Evolutionary conservation across 2,888 invertebrate species (phyloP), one percentile per base, ranked within the genome.

Genomic region (Leptinotarsa tumamoca): DNA sequence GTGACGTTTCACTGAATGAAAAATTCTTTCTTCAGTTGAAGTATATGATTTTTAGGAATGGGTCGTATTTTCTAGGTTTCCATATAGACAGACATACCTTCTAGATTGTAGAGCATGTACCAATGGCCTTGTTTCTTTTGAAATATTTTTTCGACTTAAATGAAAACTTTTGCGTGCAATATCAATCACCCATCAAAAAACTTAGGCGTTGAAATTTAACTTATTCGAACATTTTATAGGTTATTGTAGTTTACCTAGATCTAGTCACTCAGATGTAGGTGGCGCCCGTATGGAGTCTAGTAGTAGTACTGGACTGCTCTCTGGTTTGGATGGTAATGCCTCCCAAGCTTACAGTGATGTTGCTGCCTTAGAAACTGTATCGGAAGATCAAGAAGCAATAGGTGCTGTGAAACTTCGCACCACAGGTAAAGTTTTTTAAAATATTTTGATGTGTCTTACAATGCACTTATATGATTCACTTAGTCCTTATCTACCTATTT

Each of bases 211-310:
- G 14, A 21, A 61, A 27, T 61, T 61, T 23, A 14, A 71, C 21
- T 50, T 61, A 73, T 81, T 81, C 66, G 87, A 63, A 17, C 5
- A 54, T 67, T 72, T 43, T 56, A 68, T 61, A 95, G 95, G 95
- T 75, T 96, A 96, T 89, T 95, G 95, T 89, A 95, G 95, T 89
- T 90, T 96, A 84, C 95, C 96, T 49, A 91, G 96, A 80, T 95
- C 95, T 74, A 95, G 95, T 84, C 95, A 95, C 90, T 94, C 94
- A 80, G 94, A 94, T 81, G 87, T 87, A 52, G 89, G 89, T 74
- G 87, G 88, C 71, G 88, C 88, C 23, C 83, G 87, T 72, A 87
- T 88, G 85, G 89, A 88, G 81, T 83, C 87, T 56, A 88, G 88
- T 78, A 86, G 82, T 81, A 88, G 87, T 80, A 83, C 86, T 56